phyloP scores from a whole-genome alignment of 2,888 invertebrate species.

The Ichneumoninae sp. region DNA sequence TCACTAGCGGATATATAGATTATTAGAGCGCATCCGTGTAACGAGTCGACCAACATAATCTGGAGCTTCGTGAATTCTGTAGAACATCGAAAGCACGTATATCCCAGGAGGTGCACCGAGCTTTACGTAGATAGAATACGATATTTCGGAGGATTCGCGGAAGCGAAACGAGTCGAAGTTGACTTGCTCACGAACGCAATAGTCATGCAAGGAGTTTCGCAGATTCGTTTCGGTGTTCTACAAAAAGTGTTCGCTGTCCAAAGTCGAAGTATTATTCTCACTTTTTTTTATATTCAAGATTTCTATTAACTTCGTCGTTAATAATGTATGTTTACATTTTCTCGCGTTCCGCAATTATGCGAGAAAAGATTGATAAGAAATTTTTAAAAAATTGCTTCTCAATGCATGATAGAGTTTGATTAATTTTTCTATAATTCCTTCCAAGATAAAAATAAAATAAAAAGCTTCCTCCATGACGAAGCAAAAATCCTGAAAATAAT shows the following conservation, averaged over 20 bases:
- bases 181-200: constrained; percentile 25
- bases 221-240: constrained; percentile 14
- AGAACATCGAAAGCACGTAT: constrained; percentile 63
- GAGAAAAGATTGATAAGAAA: not conserved
- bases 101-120: constrained; percentile 59
- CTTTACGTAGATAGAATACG: constrained; percentile 75
- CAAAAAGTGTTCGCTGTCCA: not conserved
- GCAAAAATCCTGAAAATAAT: too few relatives aligned
- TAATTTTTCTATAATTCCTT: too few relatives aligned
- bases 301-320: not conserved
- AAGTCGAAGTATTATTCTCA: not conserved
- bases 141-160: constrained; percentile 70
- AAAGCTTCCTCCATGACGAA: too few relatives aligned
- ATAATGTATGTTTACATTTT: not conserved
- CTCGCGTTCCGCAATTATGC: not conserved
- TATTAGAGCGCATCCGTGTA: constrained; percentile 63
- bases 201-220: constrained; percentile 24
- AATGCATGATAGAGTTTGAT: too few relatives aligned
- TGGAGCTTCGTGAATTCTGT: constrained; percentile 73
- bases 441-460: too few relatives aligned
- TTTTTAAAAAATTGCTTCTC: not conserved
- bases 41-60: constrained; percentile 69
- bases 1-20: constrained; percentile 53
- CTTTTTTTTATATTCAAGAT: not conserved
- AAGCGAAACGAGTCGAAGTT: constrained; percentile 38